phyloP scores from a whole-genome alignment of 30 jellyfish, hydroid and myxozoan genomes.

The Chrysaora quinquecirrha region DNA sequence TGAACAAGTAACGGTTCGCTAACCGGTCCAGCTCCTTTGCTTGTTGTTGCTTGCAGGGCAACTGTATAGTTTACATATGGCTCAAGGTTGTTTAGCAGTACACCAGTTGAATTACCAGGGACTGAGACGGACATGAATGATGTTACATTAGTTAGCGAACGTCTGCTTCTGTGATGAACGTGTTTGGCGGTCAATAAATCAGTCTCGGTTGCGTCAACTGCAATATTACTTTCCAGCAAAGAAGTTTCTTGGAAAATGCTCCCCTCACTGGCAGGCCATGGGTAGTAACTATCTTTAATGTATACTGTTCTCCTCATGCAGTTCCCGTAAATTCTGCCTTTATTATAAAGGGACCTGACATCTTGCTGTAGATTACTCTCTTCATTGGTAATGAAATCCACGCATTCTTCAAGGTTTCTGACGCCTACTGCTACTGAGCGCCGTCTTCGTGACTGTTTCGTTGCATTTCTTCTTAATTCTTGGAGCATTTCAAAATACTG shows the following conservation, averaged over 20 bases:
- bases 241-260: background rate
- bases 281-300: too few species aligned
- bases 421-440: slow-evolving; percentile 28
- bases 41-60: slow-evolving; percentile 54
- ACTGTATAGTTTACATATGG: slow-evolving; percentile 63
- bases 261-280: too few species aligned
- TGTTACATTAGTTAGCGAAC: slow-evolving; percentile 18
- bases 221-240: background rate
- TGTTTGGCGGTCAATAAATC: too few species aligned
- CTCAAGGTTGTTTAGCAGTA: slow-evolving; percentile 17
- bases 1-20: slow-evolving; percentile 47
- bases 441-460: slow-evolving; percentile 5
- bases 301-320: too few species aligned
- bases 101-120: slow-evolving; percentile 33
- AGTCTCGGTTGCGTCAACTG: background rate
- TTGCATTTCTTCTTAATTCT: background rate
- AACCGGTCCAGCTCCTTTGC: slow-evolving; percentile 57
- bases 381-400: too few species aligned
- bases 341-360: too few species aligned
- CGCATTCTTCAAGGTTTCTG: too few species aligned
- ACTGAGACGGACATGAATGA: slow-evolving; percentile 14
- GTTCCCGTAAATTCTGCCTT: background rate
- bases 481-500: slow-evolving; percentile 1
- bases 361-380: too few species aligned
- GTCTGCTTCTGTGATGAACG: slow-evolving; percentile 23